phyloP scores from a whole-genome alignment of 37 sponge, comb jelly and placozoan genomes.

The Aphrocallistes beatrix region DNA sequence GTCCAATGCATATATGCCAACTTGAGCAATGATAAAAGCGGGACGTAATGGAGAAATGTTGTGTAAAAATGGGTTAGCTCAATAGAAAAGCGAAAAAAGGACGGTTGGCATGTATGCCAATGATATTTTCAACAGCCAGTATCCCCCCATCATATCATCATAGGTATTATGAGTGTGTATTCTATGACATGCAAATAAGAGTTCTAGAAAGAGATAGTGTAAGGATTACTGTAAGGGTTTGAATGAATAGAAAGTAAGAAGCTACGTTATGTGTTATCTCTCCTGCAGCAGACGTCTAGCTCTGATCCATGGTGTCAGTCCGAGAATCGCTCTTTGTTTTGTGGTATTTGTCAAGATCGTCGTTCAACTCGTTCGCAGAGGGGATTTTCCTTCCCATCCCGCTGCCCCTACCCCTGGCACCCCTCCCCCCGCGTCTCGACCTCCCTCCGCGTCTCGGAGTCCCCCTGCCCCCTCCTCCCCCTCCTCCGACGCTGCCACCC shows the following conservation, averaged over 20 bases:
- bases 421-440: too few species aligned
- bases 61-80: too few species aligned
- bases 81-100: too few species aligned
- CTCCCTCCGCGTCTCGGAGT: background rate
- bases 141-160: too few species aligned
- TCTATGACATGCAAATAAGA: background rate
- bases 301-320: background rate
- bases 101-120: too few species aligned
- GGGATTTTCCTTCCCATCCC: background rate
- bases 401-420: background rate
- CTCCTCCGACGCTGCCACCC: too few species aligned
- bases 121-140: background rate
- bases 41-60: too few species aligned
- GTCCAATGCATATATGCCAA: too few species aligned
- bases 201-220: background rate
- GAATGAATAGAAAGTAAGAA: background rate
- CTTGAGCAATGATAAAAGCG: too few species aligned
- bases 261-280: background rate
- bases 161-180: too few species aligned
- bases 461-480: too few species aligned
- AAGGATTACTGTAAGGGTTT: background rate
- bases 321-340: background rate
- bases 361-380: background rate
- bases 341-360: background rate
- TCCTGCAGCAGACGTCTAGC: too few species aligned